A percentile compares a stretch with the other conserved stretches of the same genome.
These are phyloP conservation scores for Xestia rhomboidea DNA, from an alignment of 2,888 invertebrate species.

Conservation along the genomic window DNA sequence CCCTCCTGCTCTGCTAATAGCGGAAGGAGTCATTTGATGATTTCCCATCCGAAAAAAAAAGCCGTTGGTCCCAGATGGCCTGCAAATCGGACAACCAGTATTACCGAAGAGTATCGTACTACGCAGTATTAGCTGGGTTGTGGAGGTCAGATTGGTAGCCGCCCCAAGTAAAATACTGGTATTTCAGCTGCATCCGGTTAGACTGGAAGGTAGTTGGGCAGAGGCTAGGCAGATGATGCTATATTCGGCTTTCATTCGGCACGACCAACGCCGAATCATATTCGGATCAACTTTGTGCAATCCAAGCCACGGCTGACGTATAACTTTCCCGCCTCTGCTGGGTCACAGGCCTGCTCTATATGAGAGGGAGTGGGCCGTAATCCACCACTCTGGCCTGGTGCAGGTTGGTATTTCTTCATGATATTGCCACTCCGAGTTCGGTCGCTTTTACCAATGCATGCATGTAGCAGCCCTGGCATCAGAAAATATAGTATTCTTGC, in stretches of 20 bases:
- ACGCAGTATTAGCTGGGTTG: background rate
- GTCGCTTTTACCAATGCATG: background rate
- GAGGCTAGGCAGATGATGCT: background rate
- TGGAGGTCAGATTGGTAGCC: background rate
- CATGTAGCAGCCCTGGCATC: background rate
- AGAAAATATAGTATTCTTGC: background rate
- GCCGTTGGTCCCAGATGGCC: background rate
- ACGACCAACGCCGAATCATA: background rate
- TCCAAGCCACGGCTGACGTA: rapidly evolving
- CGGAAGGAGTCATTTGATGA: no score
- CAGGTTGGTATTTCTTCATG: background rate
- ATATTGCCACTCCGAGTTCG: background rate
- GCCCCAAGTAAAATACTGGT: background rate
- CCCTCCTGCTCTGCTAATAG: no score
- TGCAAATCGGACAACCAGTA: background rate
- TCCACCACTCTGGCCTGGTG: background rate
- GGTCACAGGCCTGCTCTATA: background rate
- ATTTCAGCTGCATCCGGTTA: background rate
- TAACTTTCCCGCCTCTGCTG: background rate
- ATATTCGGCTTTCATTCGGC: background rate
- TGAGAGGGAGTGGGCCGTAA: background rate
- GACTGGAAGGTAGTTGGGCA: background rate
- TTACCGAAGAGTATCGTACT: background rate
- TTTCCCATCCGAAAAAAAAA: no score
- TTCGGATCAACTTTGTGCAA: background rate